phyloP scores from a whole-genome alignment of 1,140 invertebrate species.

The Limonius californicus region DNA sequence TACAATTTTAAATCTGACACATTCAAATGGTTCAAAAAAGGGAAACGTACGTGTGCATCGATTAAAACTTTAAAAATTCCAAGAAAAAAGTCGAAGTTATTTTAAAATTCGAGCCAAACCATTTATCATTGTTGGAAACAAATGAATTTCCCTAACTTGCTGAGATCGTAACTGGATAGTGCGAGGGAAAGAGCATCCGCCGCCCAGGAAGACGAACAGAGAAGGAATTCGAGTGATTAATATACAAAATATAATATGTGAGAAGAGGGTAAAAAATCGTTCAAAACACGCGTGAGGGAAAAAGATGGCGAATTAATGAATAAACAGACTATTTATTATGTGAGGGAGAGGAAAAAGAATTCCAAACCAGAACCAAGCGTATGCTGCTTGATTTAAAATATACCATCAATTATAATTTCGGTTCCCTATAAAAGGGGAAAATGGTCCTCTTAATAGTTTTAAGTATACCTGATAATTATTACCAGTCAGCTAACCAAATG shows the following conservation, averaged over 20 bases:
- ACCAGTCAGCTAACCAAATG: background rate
- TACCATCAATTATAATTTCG: slow-evolving; percentile 6
- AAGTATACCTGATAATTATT: background rate
- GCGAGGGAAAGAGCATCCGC: background rate
- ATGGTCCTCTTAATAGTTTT: background rate
- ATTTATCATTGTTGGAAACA: slow-evolving; percentile 42
- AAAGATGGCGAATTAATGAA: slow-evolving; percentile 8
- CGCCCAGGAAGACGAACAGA: background rate
- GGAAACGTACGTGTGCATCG: background rate
- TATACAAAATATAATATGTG: slow-evolving; percentile 16
- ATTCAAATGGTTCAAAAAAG: background rate
- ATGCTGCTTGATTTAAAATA: slow-evolving; percentile 14
- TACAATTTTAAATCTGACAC: background rate
- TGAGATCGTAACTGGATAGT: slow-evolving; percentile 36
- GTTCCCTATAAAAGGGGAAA: background rate
- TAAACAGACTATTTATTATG: slow-evolving; percentile 9
- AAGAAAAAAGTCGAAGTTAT: slow-evolving; percentile 20
- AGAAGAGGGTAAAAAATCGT: slow-evolving; percentile 8
- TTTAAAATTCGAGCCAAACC: slow-evolving; percentile 24
- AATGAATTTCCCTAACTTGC: slow-evolving; percentile 37
- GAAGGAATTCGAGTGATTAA: slow-evolving; percentile 12
- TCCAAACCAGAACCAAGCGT: background rate
- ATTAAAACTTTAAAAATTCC: background rate
- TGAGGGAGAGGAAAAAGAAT: slow-evolving; percentile 1
- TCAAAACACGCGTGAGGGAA: background rate